Conservation (phyloP, 92 coral and sea anemone genomes). For the Umimayanthus chanpuru region DNA sequence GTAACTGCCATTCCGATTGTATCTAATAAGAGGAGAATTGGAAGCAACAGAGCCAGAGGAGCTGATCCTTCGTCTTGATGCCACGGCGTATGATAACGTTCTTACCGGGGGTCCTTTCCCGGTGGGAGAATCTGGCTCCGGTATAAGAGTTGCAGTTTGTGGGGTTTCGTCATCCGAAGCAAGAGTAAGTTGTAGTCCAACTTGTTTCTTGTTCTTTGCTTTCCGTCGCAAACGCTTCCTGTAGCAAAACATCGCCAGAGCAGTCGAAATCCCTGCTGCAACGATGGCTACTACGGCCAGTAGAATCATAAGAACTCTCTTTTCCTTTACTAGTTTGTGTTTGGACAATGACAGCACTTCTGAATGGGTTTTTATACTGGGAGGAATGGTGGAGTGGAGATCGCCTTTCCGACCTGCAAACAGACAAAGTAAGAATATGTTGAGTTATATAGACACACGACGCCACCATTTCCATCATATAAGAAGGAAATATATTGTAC, state of each 20-base stretch:
- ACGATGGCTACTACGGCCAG: slow-evolving; percentile 56
- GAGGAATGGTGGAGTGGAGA: not conserved
- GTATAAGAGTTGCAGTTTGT: slow-evolving; percentile 44
- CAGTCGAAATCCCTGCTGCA: slow-evolving; percentile 40
- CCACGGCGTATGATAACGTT: slow-evolving; percentile 61
- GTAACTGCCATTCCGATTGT: slow-evolving; percentile 81
- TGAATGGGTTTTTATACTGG: not conserved
- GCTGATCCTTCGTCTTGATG: slow-evolving; percentile 69
- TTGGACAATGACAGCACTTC: not conserved
- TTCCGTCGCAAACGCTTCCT: slow-evolving; percentile 53
- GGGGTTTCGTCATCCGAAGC: slow-evolving; percentile 36
- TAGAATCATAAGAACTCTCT: slow-evolving; percentile 42
- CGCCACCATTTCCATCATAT: not conserved
- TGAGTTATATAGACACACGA: not conserved
- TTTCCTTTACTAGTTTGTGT: slow-evolving; percentile 14
- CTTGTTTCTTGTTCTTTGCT: slow-evolving; percentile 32
- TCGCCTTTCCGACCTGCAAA: not conserved
- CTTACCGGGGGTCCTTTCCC: slow-evolving; percentile 53
- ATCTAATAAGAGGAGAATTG: slow-evolving; percentile 78
- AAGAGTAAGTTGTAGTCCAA: not conserved
- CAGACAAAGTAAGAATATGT: not conserved
- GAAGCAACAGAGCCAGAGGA: slow-evolving; percentile 88
- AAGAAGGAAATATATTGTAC: no score
- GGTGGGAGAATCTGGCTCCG: slow-evolving; percentile 77
- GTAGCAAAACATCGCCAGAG: slow-evolving; percentile 62